Evolutionary conservation across 2,797 vertebrate genomes (phyloP).

Genomic region (Taeniopygia guttata): DNA sequence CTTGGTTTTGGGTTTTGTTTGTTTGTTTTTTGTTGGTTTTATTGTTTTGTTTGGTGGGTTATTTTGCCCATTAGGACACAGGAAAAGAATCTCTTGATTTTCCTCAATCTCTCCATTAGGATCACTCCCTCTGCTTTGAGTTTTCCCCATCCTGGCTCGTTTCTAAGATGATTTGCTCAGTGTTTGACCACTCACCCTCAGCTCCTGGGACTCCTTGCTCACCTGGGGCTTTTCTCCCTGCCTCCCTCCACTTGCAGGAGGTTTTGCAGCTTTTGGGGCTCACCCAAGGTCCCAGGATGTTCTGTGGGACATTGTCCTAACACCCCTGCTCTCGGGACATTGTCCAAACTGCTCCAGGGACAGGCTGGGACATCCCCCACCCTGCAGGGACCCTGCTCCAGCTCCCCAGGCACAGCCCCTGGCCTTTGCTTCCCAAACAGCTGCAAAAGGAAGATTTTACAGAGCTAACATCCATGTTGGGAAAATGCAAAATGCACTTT

Average conservation of each 20-base stretch:
- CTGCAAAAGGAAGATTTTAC: not conserved
- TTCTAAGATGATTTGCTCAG: not conserved
- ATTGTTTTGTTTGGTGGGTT: not conserved
- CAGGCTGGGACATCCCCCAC: fast-evolving
- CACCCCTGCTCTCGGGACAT: too few species aligned
- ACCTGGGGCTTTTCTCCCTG: not conserved
- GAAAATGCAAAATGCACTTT: too few species aligned
- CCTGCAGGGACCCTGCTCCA: not conserved
- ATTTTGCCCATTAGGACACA: not conserved
- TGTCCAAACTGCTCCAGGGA: not conserved
- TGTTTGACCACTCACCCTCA: not conserved
- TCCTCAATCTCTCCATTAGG: not conserved
- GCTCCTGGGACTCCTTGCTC: not conserved
- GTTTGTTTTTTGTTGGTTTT: not conserved
- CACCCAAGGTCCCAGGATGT: fast-evolving
- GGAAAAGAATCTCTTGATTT: not conserved
- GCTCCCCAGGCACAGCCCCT: not conserved
- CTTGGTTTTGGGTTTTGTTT: not conserved
- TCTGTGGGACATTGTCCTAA: too few species aligned
- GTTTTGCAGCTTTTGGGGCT: not conserved
- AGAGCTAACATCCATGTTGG: not conserved
- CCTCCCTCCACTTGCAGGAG: not conserved
- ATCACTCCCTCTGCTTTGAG: not conserved
- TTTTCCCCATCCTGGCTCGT: not conserved
- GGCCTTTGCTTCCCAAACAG: not conserved